These are phyloP conservation scores for Eumaeus atala DNA, from an alignment of 1,140 invertebrate genomes.

Conservation along the genomic window DNA sequence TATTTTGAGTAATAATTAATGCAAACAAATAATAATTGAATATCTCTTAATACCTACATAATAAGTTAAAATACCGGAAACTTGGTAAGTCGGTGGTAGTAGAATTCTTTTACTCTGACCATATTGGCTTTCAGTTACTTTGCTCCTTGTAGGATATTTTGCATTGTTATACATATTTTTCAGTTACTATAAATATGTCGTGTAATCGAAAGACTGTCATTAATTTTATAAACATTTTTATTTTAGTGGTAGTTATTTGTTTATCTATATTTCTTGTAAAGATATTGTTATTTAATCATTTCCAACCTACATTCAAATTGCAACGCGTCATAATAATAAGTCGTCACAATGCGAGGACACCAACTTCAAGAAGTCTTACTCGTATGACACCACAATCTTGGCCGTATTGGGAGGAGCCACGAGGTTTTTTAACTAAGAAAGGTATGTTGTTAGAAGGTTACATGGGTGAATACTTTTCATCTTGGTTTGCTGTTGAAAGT, in stretches of 20 bases:
- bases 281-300: background rate
- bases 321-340: slow-evolving; percentile 55
- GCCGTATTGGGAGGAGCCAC: slow-evolving; percentile 48
- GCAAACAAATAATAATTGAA: no score
- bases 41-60: no score
- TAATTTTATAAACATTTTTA: background rate
- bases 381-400: slow-evolving; percentile 43
- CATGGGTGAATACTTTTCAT: slow-evolving; percentile 48
- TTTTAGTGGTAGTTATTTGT: background rate
- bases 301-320: slow-evolving; percentile 18
- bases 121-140: slow-evolving; percentile 7
- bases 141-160: no score
- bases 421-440: slow-evolving; percentile 52
- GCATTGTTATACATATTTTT: slow-evolving; percentile 18
- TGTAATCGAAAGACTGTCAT: slow-evolving; percentile 1
- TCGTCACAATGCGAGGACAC: slow-evolving; percentile 52
- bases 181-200: background rate
- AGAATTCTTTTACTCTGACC: no score
- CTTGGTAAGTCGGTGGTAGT: no score
- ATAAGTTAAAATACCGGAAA: no score
- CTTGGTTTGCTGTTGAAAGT: slow-evolving; percentile 36
- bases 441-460: slow-evolving; percentile 48
- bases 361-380: slow-evolving; percentile 40
- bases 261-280: background rate
- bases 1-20: no score